Evolutionary conservation across 2,888 invertebrate species (phyloP), one percentile per base, ranked within the genome.

Genomic region (Tipula vernalis): DNA sequence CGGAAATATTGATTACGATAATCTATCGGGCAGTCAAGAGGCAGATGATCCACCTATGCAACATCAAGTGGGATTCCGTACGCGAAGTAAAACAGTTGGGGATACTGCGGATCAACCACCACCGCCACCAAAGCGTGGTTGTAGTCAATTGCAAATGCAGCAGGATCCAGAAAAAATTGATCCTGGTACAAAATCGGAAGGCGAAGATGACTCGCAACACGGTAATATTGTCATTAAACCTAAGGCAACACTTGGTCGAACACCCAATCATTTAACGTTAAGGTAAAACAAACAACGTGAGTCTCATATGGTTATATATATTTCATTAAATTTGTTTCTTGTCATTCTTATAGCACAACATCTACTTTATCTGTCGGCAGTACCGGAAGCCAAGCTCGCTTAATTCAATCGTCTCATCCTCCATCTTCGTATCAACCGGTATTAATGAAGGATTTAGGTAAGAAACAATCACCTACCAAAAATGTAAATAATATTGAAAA

Each of bases 341-440:
- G 57, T 86, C 3, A 71, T 85, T 85, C 87, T 93, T 92, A 90
- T 93, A 97, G 97, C 93, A 98, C 98, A 90, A 97, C 98, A 89
- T 98, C 98, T 90, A 98, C 98, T 88, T 94, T 98, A 91, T 98
- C 97, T 89, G 97, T 97, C 88, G 97, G 98, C 90, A 98, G 97
- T 92, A 97, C 97, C 86, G 96, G 98, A 90, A 97, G 97, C 91
- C 97, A 97, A 92, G 97, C 98, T 87, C 95, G 97, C 90, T 94
- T 98, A 90, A 97, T 98, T 91, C 98, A 98, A 93, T 97, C 98
- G 89, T 98, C 98, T 89, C 96, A 98, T 92, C 97, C 97, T 90
- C 98, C 98, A 87, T 95, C 97, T 90, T 96, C 96, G 91, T 98
- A 97, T 92, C 97, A 98, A 90, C 97, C 98, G 87, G 95, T 96